Evolutionary conservation across 2,113 vertebrate species (phyloP).

Genomic region (Mungos mungo): DNA sequence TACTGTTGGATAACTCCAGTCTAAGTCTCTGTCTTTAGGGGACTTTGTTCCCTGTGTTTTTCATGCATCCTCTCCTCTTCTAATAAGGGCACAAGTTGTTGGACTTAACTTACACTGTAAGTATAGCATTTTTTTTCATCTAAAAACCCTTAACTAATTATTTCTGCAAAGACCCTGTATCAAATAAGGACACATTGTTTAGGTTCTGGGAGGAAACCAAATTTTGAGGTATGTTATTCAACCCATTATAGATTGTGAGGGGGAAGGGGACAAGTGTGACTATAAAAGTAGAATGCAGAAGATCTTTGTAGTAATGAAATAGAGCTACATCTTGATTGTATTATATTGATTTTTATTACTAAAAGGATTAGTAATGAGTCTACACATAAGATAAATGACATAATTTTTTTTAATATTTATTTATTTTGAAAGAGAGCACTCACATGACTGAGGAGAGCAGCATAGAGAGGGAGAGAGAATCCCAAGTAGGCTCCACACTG

Average conservation of each 20-base stretch:
- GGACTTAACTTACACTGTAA: not conserved
- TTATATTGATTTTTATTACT: not conserved
- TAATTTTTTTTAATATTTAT: too few species aligned
- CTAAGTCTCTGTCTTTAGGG: not conserved
- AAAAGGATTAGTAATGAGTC: not conserved
- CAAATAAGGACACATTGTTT: not conserved
- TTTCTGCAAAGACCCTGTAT: not conserved
- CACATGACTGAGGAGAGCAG: too few species aligned
- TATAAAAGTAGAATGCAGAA: not conserved
- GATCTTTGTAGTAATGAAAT: not conserved
- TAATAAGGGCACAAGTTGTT: not conserved
- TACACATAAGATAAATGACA: not conserved
- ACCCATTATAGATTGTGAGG: not conserved
- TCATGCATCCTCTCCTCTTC: not conserved
- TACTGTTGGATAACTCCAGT: not conserved
- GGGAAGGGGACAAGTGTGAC: not conserved
- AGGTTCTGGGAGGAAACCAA: not conserved
- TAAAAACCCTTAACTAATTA: not conserved
- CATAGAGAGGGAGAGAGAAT: too few species aligned
- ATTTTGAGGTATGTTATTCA: not conserved
- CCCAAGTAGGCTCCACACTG: too few species aligned
- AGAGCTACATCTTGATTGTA: not conserved
- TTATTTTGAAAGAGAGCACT: too few species aligned
- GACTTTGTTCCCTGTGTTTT: not conserved
- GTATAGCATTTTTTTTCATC: not conserved